phyloP scores from a whole-genome alignment of 2,113 vertebrate species.

The Sylvicapra grimmia region DNA sequence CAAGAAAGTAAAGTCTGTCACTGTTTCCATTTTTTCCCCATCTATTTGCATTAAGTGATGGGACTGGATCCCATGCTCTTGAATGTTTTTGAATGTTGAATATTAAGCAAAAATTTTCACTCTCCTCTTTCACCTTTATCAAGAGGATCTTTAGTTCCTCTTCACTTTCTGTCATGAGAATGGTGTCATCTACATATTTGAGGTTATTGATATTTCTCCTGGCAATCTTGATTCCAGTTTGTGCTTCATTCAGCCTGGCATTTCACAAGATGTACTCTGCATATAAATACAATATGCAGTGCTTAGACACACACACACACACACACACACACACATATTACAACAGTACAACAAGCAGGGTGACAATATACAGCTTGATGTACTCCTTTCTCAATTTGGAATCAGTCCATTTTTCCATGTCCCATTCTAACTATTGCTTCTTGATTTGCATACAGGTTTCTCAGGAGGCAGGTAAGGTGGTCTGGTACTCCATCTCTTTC shows the following conservation, averaged over 20 bases:
- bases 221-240: not conserved
- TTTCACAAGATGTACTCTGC: not conserved
- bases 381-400: not conserved
- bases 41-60: not conserved
- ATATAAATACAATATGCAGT: not conserved
- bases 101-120: not conserved
- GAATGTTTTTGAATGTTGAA: not conserved
- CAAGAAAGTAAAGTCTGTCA: not conserved
- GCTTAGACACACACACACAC: not conserved
- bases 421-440: not conserved
- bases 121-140: not conserved
- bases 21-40: not conserved
- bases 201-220: not conserved
- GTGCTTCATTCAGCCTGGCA: not conserved
- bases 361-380: not conserved
- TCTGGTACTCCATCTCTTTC: not conserved
- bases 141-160: not conserved
- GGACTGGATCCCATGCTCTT: not conserved
- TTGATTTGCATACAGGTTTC: not conserved
- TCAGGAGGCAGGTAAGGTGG: not conserved
- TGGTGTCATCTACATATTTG: not conserved
- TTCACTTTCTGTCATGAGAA: not conserved
- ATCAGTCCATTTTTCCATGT: not conserved
- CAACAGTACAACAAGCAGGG: not conserved
- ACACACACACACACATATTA: not conserved